Percentiles rank a stretch among this genome's conserved stretches.
Conservation (phyloP, 2,888 invertebrate species). For the Dysmachus trigonus region DNA sequence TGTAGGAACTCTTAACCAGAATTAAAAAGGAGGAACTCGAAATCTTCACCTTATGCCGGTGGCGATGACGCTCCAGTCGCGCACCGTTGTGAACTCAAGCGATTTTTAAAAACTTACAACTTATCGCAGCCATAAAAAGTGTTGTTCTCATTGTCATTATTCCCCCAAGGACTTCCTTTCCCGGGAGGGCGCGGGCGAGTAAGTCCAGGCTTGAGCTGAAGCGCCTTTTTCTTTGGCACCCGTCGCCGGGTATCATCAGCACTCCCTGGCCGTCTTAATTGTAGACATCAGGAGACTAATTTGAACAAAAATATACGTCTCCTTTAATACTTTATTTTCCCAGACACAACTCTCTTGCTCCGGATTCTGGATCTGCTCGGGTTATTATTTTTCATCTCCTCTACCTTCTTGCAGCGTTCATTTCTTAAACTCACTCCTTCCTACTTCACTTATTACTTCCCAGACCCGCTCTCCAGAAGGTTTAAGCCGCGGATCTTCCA, state of each 20-base stretch:
- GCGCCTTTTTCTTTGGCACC: not conserved
- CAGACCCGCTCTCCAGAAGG: not conserved
- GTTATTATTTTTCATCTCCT: not conserved
- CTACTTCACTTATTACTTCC: not conserved
- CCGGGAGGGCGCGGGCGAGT: not conserved
- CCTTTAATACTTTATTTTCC: not conserved
- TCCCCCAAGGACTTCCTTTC: not conserved
- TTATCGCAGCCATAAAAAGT: slow-evolving; percentile 7
- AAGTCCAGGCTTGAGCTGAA: not conserved
- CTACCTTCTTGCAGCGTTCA: not conserved
- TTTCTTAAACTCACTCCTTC: not conserved
- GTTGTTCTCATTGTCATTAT: slow-evolving; percentile 15
- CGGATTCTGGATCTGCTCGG: not conserved
- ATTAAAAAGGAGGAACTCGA: not conserved
- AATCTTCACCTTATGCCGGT: not conserved
- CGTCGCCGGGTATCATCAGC: not conserved
- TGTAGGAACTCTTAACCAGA: not conserved
- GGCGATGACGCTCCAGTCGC: not conserved
- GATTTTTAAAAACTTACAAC: slow-evolving; percentile 9
- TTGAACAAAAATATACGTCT: not conserved
- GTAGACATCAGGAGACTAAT: not conserved
- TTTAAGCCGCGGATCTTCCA: not conserved
- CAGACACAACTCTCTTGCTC: not conserved
- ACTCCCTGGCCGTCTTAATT: not conserved
- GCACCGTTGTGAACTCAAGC: slow-evolving; percentile 1